Conservation (phyloP, 2,113 vertebrate species). For the Semicossyphus pulcher region DNA sequence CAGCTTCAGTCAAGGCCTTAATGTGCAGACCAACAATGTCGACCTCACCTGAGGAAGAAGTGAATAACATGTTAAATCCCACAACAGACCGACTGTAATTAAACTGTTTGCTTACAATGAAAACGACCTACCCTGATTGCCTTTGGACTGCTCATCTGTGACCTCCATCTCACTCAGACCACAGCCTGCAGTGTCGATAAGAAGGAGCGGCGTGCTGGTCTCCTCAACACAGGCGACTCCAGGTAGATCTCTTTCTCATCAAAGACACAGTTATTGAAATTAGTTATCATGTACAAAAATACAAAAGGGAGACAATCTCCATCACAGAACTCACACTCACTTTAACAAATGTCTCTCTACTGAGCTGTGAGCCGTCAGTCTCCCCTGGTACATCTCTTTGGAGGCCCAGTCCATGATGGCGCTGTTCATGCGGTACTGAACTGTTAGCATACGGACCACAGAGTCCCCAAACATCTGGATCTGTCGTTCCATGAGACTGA, state of each 20-base stretch:
- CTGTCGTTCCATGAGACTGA: constrained; percentile 95
- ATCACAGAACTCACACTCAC: constrained; percentile 76
- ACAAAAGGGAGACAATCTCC: background rate
- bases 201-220: constrained; percentile 87
- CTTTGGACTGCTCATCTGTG: constrained; percentile 91
- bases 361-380: constrained; percentile 87
- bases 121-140: constrained; percentile 88
- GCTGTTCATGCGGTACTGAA: constrained; percentile 96
- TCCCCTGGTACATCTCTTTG: constrained; percentile 88
- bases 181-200: constrained; percentile 93
- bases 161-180: constrained; percentile 91
- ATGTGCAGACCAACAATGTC: constrained; percentile 90
- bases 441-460: constrained; percentile 87
- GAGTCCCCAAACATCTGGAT: constrained; percentile 74
- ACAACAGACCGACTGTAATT: background rate
- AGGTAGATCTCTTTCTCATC: constrained; percentile 86
- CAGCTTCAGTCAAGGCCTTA: constrained; percentile 89
- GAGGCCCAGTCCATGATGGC: constrained; percentile 94
- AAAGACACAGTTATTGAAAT: background rate
- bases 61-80: constrained; percentile 6
- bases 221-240: constrained; percentile 88
- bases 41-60: constrained; percentile 87
- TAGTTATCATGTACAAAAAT: background rate
- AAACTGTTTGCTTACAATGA: background rate
- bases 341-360: constrained; percentile 90